Evolutionary conservation across 2,888 invertebrate genomes (phyloP), one percentile per base, ranked within the genome.

Genomic region (Plusia festucae): DNA sequence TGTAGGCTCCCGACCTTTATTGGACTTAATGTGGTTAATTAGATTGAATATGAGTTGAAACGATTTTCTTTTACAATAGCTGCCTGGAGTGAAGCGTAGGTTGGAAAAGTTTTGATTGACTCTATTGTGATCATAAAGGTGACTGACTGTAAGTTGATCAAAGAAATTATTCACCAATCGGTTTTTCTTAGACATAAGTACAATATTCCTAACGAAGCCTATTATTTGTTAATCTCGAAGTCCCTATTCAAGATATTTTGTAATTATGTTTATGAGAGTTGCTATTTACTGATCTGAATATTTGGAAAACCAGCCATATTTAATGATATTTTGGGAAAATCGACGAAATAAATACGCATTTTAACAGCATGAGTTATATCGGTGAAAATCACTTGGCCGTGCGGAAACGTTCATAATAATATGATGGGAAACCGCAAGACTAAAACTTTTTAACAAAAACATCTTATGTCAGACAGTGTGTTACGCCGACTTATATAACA

Each of bases 401-500:
- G 63, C 73, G 80, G 80, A 82, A 82, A 73, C 20, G 58, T 54
- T 63, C 73, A 73, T 80, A n/a, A n/a, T n/a, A n/a, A n/a, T n/a
- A 71, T 73, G 62, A 70, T 76, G 70, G 68, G 68, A 76, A 65
- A 71, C 53, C 59, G 61, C 70, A 49, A 78, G 65, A 68, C 64
- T 70, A 60, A n/a, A 64, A 60, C 16, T 63, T 71, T 68, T 67
- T 22, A 78, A 79, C 71, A 82, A 83, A 78, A 70, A 71, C 66
- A 53, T 76, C 65, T 84, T 84, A 86, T 86, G 81, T 83, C 83
- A 83, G 79, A 78, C 73, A 77, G 71, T 77, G 72, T 80, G 85
- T 88, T 88, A 89, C 87, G 84, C 70, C 73, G 79, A 73, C 82
- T 91, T 91, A 90, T 85, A 87, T 88, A 90, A 92, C 83, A 81